These are phyloP conservation scores for Drosophila nigritarsus DNA, from an alignment of 2,888 invertebrate species.

Conservation along the genomic window DNA sequence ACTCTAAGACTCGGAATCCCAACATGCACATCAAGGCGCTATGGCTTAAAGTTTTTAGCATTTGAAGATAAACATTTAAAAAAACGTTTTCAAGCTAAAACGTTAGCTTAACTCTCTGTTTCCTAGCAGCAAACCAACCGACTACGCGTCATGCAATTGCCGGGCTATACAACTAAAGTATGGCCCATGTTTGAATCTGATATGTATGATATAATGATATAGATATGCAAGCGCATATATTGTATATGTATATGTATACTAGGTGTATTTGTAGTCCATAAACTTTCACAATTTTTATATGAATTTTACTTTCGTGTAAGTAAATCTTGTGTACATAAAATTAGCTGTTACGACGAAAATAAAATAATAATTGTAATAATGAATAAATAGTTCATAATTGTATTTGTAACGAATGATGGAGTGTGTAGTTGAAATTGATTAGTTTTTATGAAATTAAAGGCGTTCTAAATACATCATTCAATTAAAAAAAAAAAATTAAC, in stretches of 20 bases:
- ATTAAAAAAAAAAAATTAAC: slow-evolving; percentile 6
- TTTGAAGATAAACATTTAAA: slow-evolving; percentile 25
- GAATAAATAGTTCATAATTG: slow-evolving; percentile 53
- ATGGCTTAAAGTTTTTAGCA: slow-evolving; percentile 25
- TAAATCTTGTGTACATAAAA: slow-evolving; percentile 65
- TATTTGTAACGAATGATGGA: slow-evolving; percentile 42
- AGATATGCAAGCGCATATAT: slow-evolving; percentile 21
- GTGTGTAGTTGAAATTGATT: slow-evolving; percentile 67
- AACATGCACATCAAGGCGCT: slow-evolving; percentile 15
- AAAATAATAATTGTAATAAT: slow-evolving; percentile 36
- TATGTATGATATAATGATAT: slow-evolving; percentile 40
- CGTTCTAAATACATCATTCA: slow-evolving; percentile 62
- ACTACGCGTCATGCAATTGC: slow-evolving; percentile 9
- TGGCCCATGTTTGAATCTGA: slow-evolving; percentile 20
- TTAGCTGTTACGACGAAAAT: slow-evolving; percentile 38
- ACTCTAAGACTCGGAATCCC: slow-evolving; percentile 30
- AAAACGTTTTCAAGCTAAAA: slow-evolving; percentile 1
- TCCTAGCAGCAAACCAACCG: slow-evolving; percentile 45
- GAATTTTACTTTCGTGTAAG: slow-evolving; percentile 69
- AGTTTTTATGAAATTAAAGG: slow-evolving; percentile 52
- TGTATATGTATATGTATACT: slow-evolving; percentile 43
- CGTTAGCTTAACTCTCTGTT: slow-evolving; percentile 39
- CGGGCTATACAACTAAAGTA: slow-evolving; percentile 14
- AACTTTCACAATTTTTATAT: slow-evolving; percentile 59
- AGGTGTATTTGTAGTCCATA: slow-evolving; percentile 48